Evolutionary conservation across 2,113 vertebrate genomes (phyloP).

Genomic region (Pionites leucogaster): DNA sequence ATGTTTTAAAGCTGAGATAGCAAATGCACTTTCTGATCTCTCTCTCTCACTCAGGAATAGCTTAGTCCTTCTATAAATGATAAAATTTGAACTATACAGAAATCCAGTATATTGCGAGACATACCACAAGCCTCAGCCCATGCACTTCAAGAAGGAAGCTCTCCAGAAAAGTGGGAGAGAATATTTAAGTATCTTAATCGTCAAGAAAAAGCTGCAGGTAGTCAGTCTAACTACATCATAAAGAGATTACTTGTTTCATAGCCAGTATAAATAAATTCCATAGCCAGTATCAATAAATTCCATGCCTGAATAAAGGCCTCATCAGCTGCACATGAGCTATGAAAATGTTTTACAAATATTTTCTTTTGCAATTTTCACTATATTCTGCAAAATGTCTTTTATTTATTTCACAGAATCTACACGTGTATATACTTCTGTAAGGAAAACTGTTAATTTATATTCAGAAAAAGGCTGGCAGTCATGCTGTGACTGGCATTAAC

Average conservation of each 20-base stretch:
- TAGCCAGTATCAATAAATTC: neutral
- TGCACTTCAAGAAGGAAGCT: neutral
- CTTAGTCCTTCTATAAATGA: slow-evolving; percentile 12
- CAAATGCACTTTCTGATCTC: neutral
- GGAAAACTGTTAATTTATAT: neutral
- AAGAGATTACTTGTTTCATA: neutral
- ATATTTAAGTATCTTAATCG: neutral
- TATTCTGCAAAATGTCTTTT: neutral
- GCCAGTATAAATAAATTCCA: neutral
- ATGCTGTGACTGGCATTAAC: neutral
- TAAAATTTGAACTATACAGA: neutral
- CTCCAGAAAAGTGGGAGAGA: neutral
- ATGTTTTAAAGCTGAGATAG: neutral
- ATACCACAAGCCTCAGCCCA: neutral
- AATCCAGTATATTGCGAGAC: neutral
- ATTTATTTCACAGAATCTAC: neutral
- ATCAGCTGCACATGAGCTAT: neutral
- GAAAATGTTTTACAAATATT: neutral
- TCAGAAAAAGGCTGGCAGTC: neutral
- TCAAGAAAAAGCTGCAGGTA: neutral
- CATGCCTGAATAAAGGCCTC: neutral
- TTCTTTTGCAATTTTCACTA: neutral
- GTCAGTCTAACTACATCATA: neutral
- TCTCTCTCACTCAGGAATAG: neutral
- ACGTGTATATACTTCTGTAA: neutral